Evolutionary conservation across 2,113 vertebrate species (phyloP), one percentile per base, ranked within the genome.

Genomic region (Mesembrinibis cayennensis): DNA sequence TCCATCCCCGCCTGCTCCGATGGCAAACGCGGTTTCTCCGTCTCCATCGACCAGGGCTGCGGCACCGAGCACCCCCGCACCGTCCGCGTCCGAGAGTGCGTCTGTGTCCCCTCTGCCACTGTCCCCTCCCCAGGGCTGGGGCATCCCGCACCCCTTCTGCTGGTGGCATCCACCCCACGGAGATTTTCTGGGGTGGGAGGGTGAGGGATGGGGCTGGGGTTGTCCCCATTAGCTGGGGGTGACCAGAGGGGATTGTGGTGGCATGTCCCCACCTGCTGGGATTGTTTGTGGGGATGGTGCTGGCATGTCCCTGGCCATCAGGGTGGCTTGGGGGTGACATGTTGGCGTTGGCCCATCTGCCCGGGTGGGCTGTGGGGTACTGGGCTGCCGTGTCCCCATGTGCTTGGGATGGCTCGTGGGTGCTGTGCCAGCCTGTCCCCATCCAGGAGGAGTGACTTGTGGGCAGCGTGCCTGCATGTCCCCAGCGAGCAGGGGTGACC

Each of bases 11-110:
- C 99, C 83, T 98, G 98, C 13, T 95, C 98, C 0, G 99, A 99
- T 5, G 99, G 98, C 82, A 99, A 98, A 34, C 98, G 99, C 0
- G 99, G 99, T 56, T 98, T 99, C 95, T 99, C 99, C 0, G 98
- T 99, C 89, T 98, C 99, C 96, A 99, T 99, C 12, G 99, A 99
- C 95, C 99, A 98, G 3, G 98, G 98, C 91, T 99, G 97, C 6
- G 97, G 98, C 65, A 97, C 98, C 0, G 99, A 99, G 58, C 98
- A 99, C 23, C 97, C 98, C 13, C 98, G 96, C 96, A 99, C 99
- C 0, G 98, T 99, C 91, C 98, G 99, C 4, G 99, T 99, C 94
- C 98, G 99, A 45, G 98, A 99, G 99, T 99, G 96, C 98, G 99
- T 91, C 59, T 16, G 11, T 23, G 70, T 47, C 58, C 59, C 80